Conservation (phyloP, 2,113 vertebrate species). For the Desmodus rotundus region DNA sequence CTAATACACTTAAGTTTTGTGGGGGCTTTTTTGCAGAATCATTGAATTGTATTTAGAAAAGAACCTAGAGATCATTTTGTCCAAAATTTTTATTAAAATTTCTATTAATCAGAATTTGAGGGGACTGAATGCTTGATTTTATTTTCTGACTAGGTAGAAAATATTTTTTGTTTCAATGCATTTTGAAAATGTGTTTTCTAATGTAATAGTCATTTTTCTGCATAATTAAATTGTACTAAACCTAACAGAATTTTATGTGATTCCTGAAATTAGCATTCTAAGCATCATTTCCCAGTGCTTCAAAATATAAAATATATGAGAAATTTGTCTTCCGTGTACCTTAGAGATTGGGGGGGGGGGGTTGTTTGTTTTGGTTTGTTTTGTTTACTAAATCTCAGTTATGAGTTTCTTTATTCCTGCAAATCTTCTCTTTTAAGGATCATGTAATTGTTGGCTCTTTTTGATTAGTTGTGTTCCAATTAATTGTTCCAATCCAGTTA, state of each 20-base stretch:
- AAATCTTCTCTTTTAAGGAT: constrained; percentile 28
- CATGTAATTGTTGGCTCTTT: background rate
- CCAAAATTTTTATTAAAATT: background rate
- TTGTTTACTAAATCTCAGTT: background rate
- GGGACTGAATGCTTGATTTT: constrained; percentile 8
- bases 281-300: background rate
- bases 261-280: constrained; percentile 1
- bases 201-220: background rate
- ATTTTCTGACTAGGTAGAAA: constrained; percentile 30
- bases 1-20: background rate
- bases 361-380: background rate
- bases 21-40: background rate
- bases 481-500: background rate
- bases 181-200: background rate
- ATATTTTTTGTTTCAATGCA: background rate
- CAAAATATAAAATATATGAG: background rate
- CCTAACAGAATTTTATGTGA: constrained; percentile 15
- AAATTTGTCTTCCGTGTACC: background rate
- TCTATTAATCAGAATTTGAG: constrained; percentile 5
- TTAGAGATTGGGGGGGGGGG: background rate
- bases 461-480: background rate
- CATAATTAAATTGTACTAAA: background rate
- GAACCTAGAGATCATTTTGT: constrained; percentile 4
- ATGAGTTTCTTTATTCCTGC: background rate
- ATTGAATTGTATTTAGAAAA: constrained; percentile 29